A percentile compares a stretch with the other conserved stretches of the same genome.
phyloP scores from a whole-genome alignment of 2,888 invertebrate genomes.

The Limnephilus rhombicus region DNA sequence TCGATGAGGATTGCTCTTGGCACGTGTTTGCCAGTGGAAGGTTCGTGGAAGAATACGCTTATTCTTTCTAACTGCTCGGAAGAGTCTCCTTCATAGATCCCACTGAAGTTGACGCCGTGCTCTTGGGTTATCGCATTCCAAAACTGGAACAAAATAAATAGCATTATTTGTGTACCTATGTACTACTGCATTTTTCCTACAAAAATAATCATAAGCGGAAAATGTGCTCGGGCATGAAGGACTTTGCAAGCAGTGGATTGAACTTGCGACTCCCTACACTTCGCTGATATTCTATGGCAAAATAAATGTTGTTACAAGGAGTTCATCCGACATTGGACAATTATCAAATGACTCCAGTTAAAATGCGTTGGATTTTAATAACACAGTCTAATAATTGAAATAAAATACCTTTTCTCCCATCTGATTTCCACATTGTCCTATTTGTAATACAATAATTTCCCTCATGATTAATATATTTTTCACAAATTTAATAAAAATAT shows the following conservation, averaged over 20 bases:
- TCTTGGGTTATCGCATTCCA: slow-evolving; percentile 49
- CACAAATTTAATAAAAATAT: not conserved
- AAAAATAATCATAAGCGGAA: too few relatives aligned
- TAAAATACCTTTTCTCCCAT: not conserved
- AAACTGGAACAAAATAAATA: slow-evolving; percentile 38
- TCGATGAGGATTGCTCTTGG: slow-evolving; percentile 47
- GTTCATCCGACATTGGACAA: too few relatives aligned
- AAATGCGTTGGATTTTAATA: not conserved
- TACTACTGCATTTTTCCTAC: too few relatives aligned
- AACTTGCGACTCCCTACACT: too few relatives aligned
- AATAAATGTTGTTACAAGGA: not conserved
- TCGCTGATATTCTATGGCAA: not conserved
- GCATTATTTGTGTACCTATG: too few relatives aligned
- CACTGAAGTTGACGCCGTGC: slow-evolving; percentile 44
- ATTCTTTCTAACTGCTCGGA: slow-evolving; percentile 47
- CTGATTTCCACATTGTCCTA: not conserved
- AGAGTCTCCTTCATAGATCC: slow-evolving; percentile 37
- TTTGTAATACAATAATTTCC: not conserved
- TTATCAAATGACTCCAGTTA: too few relatives aligned
- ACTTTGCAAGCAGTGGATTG: too few relatives aligned
- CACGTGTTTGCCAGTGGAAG: slow-evolving; percentile 22
- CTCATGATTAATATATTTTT: not conserved
- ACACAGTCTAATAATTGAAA: not conserved
- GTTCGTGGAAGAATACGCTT: slow-evolving; percentile 44
- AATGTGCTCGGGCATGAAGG: too few relatives aligned